Evolutionary conservation across 1,140 invertebrate species (phyloP).

Genomic region (Eurytemora carolleeae): DNA sequence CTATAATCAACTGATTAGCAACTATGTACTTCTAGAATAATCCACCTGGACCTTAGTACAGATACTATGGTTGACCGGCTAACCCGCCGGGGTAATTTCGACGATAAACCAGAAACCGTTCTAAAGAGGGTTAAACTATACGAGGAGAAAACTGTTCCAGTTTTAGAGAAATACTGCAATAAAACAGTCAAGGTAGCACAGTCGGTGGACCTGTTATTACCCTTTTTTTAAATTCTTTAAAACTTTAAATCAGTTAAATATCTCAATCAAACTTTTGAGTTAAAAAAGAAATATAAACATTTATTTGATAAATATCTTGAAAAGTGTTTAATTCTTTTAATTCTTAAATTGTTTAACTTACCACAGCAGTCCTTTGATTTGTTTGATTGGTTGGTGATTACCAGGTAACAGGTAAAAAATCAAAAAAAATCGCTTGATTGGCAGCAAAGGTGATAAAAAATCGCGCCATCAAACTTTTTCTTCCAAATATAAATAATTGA

Average conservation of each 20-base stretch:
- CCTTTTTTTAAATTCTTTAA: not conserved
- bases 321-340: not conserved
- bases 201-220: too few relatives aligned
- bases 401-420: too few relatives aligned
- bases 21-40: not conserved
- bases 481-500: too few relatives aligned
- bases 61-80: constrained; percentile 26
- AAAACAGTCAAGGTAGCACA: constrained; percentile 17
- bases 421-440: too few relatives aligned
- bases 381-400: too few relatives aligned
- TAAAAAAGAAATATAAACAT: not conserved
- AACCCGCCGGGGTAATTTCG: constrained; percentile 29
- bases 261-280: not conserved
- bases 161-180: constrained; percentile 29
- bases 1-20: too few relatives aligned
- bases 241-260: not conserved
- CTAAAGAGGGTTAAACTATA: constrained; percentile 32
- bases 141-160: constrained; percentile 30
- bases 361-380: too few relatives aligned
- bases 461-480: too few relatives aligned
- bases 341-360: not conserved
- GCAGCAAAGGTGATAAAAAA: too few relatives aligned
- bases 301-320: not conserved
- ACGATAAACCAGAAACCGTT: constrained; percentile 36
- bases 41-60: not conserved